Evolutionary conservation across 2,113 vertebrate genomes (phyloP), one percentile per base, ranked within the genome.

Genomic region (Ophthalmolycus amberensis): DNA sequence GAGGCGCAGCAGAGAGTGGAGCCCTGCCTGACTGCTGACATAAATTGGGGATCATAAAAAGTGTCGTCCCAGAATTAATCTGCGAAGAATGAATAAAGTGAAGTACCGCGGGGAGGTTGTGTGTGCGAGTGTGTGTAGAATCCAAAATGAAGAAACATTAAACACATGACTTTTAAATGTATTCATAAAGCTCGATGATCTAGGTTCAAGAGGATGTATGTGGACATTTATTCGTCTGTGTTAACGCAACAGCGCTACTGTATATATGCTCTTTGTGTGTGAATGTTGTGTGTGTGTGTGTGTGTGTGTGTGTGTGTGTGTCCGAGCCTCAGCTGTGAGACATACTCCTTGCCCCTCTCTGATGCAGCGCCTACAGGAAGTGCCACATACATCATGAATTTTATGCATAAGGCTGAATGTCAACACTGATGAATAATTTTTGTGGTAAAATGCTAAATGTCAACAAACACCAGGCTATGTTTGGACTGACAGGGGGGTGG

Each of bases 391-490:
- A 89, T 92, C 88, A 89, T 82, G 88, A 78, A 90, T 91, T 89
- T 92, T 91, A 93, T 93, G 89, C 90, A 92, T 88, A 90, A 85
- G 86, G 84, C 85, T 85, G 89, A 90, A 92, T 92, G 93, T 93
- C 93, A 94, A 89, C 91, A 92, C 68, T 52, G 88, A 90, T 93
- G 88, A 86, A 91, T 90, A 88, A 91, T 92, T 92, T 90, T 90
- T 80, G 75, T 40, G 37, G 75, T 77, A 88, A 93, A 92, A 91
- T 75, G 74, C 88, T 91, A 93, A 94, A 94, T 92, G 92, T 93
- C 92, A 94, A 78, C 85, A 87, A 91, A 91, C 90, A 85, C 83
- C 88, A 77, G 84, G 62, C 75, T 88, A 74, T 25, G 64, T 78
- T 80, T 82, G 32, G 20, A 85, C 66, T 80, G 85, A 82, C 75